Evolutionary conservation across 2,888 invertebrate genomes (phyloP).

Genomic region (Drosophila phalerata): DNA sequence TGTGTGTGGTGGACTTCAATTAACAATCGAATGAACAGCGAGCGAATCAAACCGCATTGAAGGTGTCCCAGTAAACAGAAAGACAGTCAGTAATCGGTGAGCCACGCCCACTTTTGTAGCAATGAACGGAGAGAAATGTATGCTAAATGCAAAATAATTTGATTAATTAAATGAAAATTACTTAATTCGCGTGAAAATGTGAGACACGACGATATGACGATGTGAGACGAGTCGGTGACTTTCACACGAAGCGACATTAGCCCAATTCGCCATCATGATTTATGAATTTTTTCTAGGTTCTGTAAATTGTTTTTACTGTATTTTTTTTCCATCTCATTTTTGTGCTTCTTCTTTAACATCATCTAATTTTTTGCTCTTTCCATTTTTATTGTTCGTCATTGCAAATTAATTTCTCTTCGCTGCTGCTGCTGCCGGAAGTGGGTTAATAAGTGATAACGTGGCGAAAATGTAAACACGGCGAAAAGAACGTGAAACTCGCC

Average conservation of each 20-base stretch:
- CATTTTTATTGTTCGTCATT: conserved; percentile 50
- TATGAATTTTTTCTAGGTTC: conserved; percentile 76
- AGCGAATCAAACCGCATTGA: conserved; percentile 10
- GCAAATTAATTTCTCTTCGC: conserved; percentile 75
- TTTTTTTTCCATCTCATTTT: conserved; percentile 19
- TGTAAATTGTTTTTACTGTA: conserved; percentile 70
- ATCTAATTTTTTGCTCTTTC: conserved; percentile 7
- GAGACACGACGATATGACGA: conserved; percentile 23
- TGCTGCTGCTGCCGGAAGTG: conserved; percentile 66
- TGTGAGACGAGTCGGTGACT: conserved; percentile 38
- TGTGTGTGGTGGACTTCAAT: conserved; percentile 45
- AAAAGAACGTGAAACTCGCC: conserved; percentile 63
- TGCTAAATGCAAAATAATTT: conserved; percentile 69
- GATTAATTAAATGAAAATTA: conserved; percentile 70
- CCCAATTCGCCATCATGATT: conserved; percentile 76
- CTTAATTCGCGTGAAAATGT: conserved; percentile 59
- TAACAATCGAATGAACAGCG: conserved; percentile 40
- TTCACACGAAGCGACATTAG: conserved; percentile 75
- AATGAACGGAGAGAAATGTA: conserved; percentile 32
- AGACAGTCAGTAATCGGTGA: neutral
- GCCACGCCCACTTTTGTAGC: conserved; percentile 26
- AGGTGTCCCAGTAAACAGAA: conserved; percentile 18
- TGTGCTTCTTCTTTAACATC: conserved; percentile 13
- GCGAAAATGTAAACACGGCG: conserved; percentile 71
- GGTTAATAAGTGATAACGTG: conserved; percentile 80